These are phyloP conservation scores for Thymelicus acteon DNA, from an alignment of 2,888 invertebrate genomes.

Conservation along the genomic window DNA sequence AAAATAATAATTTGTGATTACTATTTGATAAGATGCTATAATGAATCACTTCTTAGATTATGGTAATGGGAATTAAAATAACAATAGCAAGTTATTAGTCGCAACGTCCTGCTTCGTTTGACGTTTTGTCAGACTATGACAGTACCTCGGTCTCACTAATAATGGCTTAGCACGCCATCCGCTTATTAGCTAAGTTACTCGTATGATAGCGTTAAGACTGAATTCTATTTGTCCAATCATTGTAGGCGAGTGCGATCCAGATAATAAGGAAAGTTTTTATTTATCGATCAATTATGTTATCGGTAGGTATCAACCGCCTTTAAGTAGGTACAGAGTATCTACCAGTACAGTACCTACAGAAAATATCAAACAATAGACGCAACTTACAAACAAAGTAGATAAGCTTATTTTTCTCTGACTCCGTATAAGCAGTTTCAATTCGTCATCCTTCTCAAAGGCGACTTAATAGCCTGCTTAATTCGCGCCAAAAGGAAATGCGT, in stretches of 20 bases:
- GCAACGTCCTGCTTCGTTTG: conserved; percentile 65
- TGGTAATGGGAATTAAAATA: too few relatives aligned
- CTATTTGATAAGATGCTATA: too few relatives aligned
- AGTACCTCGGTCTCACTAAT: conserved; percentile 66
- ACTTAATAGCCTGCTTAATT: conserved; percentile 83
- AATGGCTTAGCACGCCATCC: conserved; percentile 75
- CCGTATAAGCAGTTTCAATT: conserved; percentile 72
- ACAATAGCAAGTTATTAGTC: conserved; percentile 54
- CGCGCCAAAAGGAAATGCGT: conserved; percentile 79
- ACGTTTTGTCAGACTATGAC: conserved; percentile 81
- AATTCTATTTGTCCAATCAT: conserved; percentile 73
- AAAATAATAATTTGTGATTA: too few relatives aligned
- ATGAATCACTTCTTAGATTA: too few relatives aligned
- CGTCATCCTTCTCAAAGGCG: conserved; percentile 78
- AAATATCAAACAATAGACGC: not conserved
- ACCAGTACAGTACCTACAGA: too few relatives aligned
- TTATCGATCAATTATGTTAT: not conserved
- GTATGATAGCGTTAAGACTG: conserved; percentile 64
- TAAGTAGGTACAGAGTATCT: not conserved
- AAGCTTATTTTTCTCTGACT: conserved; percentile 52
- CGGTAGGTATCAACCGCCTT: not conserved
- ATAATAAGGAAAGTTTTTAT: not conserved
- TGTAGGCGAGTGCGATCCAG: conserved; percentile 58
- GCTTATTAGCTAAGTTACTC: conserved; percentile 70
- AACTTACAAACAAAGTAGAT: not conserved